Percentiles rank a stretch among this genome's conserved stretches.
phyloP scores from a whole-genome alignment of 2,888 invertebrate genomes.

The Trissoscelio sp. region DNA sequence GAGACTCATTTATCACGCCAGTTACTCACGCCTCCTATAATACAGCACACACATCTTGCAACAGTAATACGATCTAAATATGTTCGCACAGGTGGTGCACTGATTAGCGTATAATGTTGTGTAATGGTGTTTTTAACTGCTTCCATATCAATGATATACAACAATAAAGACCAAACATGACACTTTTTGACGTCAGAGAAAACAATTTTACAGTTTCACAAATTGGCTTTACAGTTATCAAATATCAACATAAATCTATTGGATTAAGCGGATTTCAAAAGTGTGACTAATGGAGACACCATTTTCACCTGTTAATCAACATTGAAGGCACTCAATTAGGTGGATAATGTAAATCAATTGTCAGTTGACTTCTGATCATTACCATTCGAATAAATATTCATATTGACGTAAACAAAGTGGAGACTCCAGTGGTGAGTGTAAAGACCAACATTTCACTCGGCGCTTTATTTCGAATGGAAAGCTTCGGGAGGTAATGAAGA shows the following conservation, averaged over 20 bases:
- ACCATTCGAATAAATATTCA: neutral
- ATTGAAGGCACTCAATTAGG: neutral
- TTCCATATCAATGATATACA: too few species aligned
- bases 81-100: slow-evolving; percentile 34
- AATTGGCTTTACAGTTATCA: too few species aligned
- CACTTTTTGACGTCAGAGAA: neutral
- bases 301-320: too few species aligned
- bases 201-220: neutral
- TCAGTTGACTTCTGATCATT: neutral
- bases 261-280: too few species aligned
- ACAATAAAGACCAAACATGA: too few species aligned
- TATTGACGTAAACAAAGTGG: neutral
- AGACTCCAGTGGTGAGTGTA: too few species aligned
- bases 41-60: slow-evolving; percentile 8
- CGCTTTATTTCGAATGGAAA: neutral
- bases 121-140: slow-evolving; percentile 25
- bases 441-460: too few species aligned
- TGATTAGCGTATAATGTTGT: slow-evolving; percentile 36
- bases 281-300: too few species aligned
- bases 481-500: neutral
- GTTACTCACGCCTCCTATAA: slow-evolving; percentile 8
- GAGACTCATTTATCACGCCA: slow-evolving; percentile 40
- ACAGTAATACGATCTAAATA: slow-evolving; percentile 31
- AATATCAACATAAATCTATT: too few species aligned
- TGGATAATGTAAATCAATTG: neutral